Conservation (phyloP, 2,888 invertebrate species). For the Parthenolecanium corni region DNA sequence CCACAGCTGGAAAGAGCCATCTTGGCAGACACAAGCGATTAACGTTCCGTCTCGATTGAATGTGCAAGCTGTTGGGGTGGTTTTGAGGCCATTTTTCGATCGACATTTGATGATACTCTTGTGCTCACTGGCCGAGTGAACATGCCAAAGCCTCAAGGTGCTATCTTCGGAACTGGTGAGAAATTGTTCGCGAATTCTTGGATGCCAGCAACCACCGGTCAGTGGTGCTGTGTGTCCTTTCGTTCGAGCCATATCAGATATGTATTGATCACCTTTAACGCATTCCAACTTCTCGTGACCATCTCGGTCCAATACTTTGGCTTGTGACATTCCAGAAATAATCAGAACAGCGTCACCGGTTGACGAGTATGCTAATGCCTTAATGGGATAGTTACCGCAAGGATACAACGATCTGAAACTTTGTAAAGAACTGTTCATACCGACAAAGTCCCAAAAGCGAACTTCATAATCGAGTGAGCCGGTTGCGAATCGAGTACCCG, state of each 20-base stretch:
- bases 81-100: conserved; percentile 72
- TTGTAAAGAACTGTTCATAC: conserved; percentile 86
- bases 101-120: conserved; percentile 74
- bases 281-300: conserved; percentile 89
- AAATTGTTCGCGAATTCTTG: conserved; percentile 79
- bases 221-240: conserved; percentile 90
- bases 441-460: conserved; percentile 96
- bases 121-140: conserved; percentile 61
- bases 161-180: conserved; percentile 89
- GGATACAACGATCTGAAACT: conserved; percentile 89
- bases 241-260: conserved; percentile 80
- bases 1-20: conserved; percentile 96
- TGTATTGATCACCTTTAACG: conserved; percentile 89
- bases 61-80: conserved; percentile 69
- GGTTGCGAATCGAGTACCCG: conserved; percentile 78
- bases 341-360: conserved; percentile 91
- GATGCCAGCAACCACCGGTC: conserved; percentile 89
- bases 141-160: conserved; percentile 83
- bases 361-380: conserved; percentile 75
- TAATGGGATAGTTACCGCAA: conserved; percentile 90
- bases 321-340: conserved; percentile 81
- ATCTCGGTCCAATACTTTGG: conserved; percentile 87
- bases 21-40: conserved; percentile 81
- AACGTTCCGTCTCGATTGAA: conserved; percentile 77
- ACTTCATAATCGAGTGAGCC: conserved; percentile 95